These are phyloP conservation scores for Caloenas nicobarica DNA, from an alignment of 2,113 vertebrate species.

Conservation along the genomic window DNA sequence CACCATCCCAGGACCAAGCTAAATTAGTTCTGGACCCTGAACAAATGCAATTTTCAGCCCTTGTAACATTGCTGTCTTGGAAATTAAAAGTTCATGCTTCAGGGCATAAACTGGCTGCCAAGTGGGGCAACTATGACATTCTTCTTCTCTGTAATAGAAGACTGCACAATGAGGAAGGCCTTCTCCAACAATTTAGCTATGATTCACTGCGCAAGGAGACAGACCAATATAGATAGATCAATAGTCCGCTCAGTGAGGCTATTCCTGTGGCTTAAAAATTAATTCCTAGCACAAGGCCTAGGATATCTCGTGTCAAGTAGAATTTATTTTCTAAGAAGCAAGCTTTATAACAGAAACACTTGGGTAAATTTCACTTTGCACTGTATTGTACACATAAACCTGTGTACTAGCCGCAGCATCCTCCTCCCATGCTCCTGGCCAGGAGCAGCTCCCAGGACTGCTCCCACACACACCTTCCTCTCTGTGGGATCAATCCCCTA, in stretches of 20 bases:
- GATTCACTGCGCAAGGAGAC: neutral
- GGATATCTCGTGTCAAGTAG: neutral
- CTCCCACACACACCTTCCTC: neutral
- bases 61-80: neutral
- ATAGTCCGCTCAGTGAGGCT: neutral
- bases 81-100: conserved; percentile 55
- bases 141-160: neutral
- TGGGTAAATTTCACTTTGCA: neutral
- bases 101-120: neutral
- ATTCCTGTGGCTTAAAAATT: neutral
- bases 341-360: neutral
- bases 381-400: neutral
- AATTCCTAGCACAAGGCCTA: neutral
- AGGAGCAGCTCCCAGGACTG: neutral
- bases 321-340: neutral
- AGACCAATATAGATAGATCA: neutral
- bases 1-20: conserved; percentile 10
- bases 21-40: conserved; percentile 43
- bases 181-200: neutral
- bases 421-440: neutral
- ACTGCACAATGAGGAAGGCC: neutral
- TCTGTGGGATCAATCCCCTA: neutral
- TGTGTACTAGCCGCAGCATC: neutral
- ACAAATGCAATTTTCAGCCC: conserved; percentile 42
- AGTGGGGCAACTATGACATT: neutral